These are phyloP conservation scores for Lerema accius DNA, from an alignment of 1,140 invertebrate species.

Conservation along the genomic window DNA sequence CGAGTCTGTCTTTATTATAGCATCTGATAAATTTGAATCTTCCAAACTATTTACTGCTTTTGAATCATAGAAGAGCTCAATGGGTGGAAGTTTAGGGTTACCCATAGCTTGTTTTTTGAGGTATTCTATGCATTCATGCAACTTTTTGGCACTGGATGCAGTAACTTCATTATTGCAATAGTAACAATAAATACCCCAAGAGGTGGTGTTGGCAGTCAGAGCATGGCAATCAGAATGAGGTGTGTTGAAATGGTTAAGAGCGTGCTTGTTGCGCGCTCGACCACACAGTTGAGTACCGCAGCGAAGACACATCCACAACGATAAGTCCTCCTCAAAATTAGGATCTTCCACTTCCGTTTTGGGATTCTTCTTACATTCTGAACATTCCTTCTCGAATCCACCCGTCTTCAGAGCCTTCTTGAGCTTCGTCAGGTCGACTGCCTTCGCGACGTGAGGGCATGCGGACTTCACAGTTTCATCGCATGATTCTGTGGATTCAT, in stretches of 20 bases:
- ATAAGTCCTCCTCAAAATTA: slow-evolving; percentile 85
- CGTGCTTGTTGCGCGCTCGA: slow-evolving; percentile 87
- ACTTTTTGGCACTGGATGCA: slow-evolving; percentile 84
- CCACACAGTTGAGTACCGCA: slow-evolving; percentile 92
- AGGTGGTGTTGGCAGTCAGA: slow-evolving; percentile 87
- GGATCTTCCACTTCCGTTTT: slow-evolving; percentile 58
- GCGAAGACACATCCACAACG: slow-evolving; percentile 87
- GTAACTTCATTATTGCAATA: slow-evolving; percentile 85
- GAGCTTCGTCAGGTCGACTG: slow-evolving; percentile 85
- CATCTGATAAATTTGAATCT: slow-evolving; percentile 56
- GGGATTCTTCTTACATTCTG: slow-evolving; percentile 83
- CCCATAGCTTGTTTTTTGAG: slow-evolving; percentile 82
- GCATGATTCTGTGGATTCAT: slow-evolving; percentile 85
- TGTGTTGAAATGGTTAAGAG: slow-evolving; percentile 89
- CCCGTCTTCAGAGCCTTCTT: slow-evolving; percentile 84
- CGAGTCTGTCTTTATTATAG: slow-evolving; percentile 57
- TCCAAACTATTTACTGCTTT: slow-evolving; percentile 51
- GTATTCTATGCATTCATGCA: slow-evolving; percentile 86
- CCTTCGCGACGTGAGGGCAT: slow-evolving; percentile 88
- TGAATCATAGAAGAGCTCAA: slow-evolving; percentile 58
- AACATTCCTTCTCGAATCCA: slow-evolving; percentile 84
- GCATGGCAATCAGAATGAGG: slow-evolving; percentile 90
- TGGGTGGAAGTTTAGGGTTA: slow-evolving; percentile 61
- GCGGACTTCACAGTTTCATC: slow-evolving; percentile 82
- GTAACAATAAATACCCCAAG: slow-evolving; percentile 91